These are phyloP conservation scores for Vulpes ferrilata DNA, from an alignment of 2,113 vertebrate genomes.

Conservation along the genomic window DNA sequence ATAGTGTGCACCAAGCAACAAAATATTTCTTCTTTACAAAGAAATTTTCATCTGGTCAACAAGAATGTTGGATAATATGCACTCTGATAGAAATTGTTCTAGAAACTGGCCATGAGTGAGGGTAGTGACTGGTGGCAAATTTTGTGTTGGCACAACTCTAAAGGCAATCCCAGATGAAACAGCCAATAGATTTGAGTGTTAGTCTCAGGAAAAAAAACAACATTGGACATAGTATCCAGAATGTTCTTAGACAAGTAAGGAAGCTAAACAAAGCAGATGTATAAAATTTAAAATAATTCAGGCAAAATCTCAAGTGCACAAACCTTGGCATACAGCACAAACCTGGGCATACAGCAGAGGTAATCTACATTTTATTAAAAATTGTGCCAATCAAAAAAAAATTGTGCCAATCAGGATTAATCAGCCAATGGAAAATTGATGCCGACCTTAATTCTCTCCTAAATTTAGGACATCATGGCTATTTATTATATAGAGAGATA, in stretches of 20 bases:
- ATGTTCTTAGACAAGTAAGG: neutral
- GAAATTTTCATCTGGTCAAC: neutral
- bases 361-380: constrained; percentile 28
- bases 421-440: constrained; percentile 41
- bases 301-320: neutral
- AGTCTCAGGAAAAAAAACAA: neutral
- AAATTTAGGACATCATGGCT: constrained; percentile 45
- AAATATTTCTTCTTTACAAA: neutral
- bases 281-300: constrained; percentile 38
- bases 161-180: neutral
- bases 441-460: neutral
- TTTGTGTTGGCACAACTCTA: neutral
- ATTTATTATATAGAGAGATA: neutral
- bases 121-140: neutral
- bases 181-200: neutral
- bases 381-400: neutral
- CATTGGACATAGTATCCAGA: neutral
- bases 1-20: neutral
- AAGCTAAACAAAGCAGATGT: neutral
- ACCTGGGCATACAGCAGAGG: neutral
- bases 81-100: neutral
- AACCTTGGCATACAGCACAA: neutral
- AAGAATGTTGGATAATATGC: neutral
- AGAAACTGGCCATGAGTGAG: neutral
- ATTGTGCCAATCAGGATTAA: neutral